Evolutionary conservation across 1,140 invertebrate genomes (phyloP).

Genomic region (Dreissena polymorpha): DNA sequence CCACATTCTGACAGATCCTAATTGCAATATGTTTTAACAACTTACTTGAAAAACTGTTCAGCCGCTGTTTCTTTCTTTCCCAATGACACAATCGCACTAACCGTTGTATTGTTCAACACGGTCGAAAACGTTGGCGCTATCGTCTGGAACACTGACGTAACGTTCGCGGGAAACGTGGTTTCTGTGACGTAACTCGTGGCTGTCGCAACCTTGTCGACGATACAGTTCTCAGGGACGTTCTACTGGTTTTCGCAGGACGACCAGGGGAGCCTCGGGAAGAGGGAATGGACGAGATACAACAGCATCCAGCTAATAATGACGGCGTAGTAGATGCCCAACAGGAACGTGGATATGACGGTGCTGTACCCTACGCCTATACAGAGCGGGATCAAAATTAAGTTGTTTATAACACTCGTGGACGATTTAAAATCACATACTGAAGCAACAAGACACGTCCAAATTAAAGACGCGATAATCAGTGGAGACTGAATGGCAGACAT

Average conservation of each 20-base stretch:
- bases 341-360: conserved; percentile 56
- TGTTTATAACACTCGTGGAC: too few species aligned
- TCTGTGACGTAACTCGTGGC: neutral
- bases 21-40: neutral
- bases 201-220: conserved; percentile 8
- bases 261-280: conserved; percentile 88
- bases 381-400: neutral
- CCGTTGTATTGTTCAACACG: neutral
- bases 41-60: conserved; percentile 42
- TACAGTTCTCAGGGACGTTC: conserved; percentile 37
- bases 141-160: neutral
- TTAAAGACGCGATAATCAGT: too few species aligned
- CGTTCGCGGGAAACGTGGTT: conserved; percentile 29
- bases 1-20: too few species aligned
- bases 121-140: neutral
- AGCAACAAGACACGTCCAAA: too few species aligned
- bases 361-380: conserved; percentile 59
- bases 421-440: too few species aligned
- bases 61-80: conserved; percentile 18
- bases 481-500: too few species aligned
- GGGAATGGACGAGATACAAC: conserved; percentile 88
- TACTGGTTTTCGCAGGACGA: conserved; percentile 54
- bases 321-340: conserved; percentile 91
- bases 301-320: conserved; percentile 97
- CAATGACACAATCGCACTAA: neutral